Evolutionary conservation across 2,113 vertebrate genomes (phyloP), one percentile per base, ranked within the genome.

Genomic region (Reinhardtius hippoglossoides): DNA sequence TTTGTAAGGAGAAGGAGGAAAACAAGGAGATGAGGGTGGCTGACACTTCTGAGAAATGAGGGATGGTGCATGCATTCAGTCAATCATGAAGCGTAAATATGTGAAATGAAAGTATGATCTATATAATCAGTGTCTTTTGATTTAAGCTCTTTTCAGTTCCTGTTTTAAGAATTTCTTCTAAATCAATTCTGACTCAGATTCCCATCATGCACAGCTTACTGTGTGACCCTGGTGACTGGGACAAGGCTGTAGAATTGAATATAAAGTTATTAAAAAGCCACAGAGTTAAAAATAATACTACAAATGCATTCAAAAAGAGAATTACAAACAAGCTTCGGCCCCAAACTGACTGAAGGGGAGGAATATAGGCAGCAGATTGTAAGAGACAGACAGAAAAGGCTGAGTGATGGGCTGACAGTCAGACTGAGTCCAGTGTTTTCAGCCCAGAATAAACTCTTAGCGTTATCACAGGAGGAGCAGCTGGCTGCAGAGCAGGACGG

Each of bases 391-490:
- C 66, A 54, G 54, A 83, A 58, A 57, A 59, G 74, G 61, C 83
- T 64, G 66, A 65, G 61, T 48, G 46, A 83, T 81, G 31, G 65
- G 84, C 71, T 14, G 14, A 23, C 67, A 24, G 87, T 74, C 89
- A 87, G 77, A 85, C 54, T 72, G 56, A 83, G 77, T 80, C 80
- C 31, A 24, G 60, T 60, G 67, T 75, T 82, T 55, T 71, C 60
- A 55, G 60, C 55, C 64, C 80, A 70, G 83, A 81, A 88, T 79
- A 83, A 86, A 87, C 68, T 67, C 24, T 5, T 50, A 46, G 76
- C 71, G 85, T 93, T 93, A 93, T 93, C 92, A 79, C 83, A 76
- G 81, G 83, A 68, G 52, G 83, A 86, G 88, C 92, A 93, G 89
- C 87, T 88, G 90, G 80, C 75, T 84, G 87, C 71, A 14, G 67